Evolutionary conservation across 1,140 invertebrate genomes (phyloP).

Genomic region (Drosophila oshimai): DNA sequence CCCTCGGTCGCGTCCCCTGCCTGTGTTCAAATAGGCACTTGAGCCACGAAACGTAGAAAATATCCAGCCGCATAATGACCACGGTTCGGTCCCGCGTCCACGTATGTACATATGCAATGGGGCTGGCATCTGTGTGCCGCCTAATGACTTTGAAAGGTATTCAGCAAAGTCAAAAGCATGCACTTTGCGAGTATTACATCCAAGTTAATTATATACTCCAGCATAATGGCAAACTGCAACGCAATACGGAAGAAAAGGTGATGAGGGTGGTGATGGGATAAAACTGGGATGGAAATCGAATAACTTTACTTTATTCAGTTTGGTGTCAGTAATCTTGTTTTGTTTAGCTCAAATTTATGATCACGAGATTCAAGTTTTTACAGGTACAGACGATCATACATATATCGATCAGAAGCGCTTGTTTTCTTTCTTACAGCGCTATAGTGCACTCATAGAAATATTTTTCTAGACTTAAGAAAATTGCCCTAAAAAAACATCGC

Average conservation of each 20-base stretch:
- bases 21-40: constrained; percentile 66
- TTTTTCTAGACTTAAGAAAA: too few species aligned
- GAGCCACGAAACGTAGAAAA: constrained; percentile 71
- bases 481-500: too few species aligned
- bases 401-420: too few species aligned
- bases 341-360: too few species aligned
- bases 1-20: constrained; percentile 1
- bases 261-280: too few species aligned
- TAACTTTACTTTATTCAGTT: not conserved
- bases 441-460: too few species aligned
- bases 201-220: constrained; percentile 68
- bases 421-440: too few species aligned
- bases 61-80: constrained; percentile 77
- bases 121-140: constrained; percentile 8
- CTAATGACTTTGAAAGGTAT: constrained; percentile 77
- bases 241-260: constrained; percentile 39
- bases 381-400: too few species aligned
- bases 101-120: not conserved
- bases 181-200: constrained; percentile 73
- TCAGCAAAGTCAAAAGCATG: constrained; percentile 67
- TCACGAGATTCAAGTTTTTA: too few species aligned
- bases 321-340: not conserved
- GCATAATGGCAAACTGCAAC: constrained; percentile 64
- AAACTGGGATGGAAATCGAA: not conserved
- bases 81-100: not conserved